Percentiles rank a stretch among this genome's conserved stretches.
Conservation (phyloP, 2,113 vertebrate species). For the Lethenteron camtschaticum region DNA sequence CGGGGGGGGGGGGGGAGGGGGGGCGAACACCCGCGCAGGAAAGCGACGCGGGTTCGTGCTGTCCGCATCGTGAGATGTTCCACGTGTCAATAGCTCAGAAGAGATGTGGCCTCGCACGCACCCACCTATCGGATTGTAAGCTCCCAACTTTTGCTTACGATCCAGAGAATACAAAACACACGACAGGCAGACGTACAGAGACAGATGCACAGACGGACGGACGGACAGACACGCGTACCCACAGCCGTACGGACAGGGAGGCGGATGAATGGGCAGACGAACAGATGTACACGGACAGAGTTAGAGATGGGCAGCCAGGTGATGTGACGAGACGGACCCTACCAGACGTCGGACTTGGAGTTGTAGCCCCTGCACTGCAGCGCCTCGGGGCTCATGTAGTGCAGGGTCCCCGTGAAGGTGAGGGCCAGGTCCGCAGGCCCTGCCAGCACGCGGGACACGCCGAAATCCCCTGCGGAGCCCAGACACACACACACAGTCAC, state of each 20-base stretch:
- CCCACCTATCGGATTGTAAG: too few species aligned
- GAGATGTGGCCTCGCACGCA: too few species aligned
- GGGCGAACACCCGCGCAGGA: too few species aligned
- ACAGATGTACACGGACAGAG: background rate
- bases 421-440: slow-evolving; percentile 56
- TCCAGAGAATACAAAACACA: background rate
- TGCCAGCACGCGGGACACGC: slow-evolving; percentile 50
- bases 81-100: too few species aligned
- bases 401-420: slow-evolving; percentile 48
- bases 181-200: too few species aligned
- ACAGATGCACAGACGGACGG: background rate
- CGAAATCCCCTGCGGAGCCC: slow-evolving; percentile 41
- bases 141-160: too few species aligned
- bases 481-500: background rate
- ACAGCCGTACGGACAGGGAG: background rate
- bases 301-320: background rate
- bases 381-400: slow-evolving; percentile 60
- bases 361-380: slow-evolving; percentile 45
- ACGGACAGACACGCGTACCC: background rate
- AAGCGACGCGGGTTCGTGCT: too few species aligned
- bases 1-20: too few species aligned
- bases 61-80: too few species aligned
- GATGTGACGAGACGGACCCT: slow-evolving; percentile 14
- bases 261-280: background rate
- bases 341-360: slow-evolving; percentile 67